phyloP scores from a whole-genome alignment of 2,888 invertebrate species.

The Leptogaster cylindrica region DNA sequence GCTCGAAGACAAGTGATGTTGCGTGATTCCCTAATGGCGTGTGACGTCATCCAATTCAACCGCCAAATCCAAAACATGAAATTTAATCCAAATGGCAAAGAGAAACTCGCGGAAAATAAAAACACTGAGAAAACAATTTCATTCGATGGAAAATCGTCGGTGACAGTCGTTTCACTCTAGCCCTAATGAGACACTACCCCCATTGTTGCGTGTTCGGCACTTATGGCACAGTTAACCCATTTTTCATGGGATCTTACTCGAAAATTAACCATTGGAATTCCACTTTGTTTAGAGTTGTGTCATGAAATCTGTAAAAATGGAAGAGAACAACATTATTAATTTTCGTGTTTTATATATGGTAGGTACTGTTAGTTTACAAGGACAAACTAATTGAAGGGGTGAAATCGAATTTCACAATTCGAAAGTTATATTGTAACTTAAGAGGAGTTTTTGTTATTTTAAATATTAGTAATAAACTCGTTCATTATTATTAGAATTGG shows the following conservation, averaged over 20 bases:
- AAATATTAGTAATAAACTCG: too few species aligned
- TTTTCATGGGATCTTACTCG: conserved; percentile 11
- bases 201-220: neutral
- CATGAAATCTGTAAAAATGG: conserved; percentile 2
- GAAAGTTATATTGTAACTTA: too few species aligned
- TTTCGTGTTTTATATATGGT: neutral
- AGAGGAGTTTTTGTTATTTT: too few species aligned
- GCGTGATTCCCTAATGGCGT: conserved; percentile 16
- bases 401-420: too few species aligned
- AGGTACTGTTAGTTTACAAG: neutral
- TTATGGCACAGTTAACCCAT: conserved; percentile 2
- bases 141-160: conserved; percentile 1
- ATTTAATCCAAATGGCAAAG: conserved; percentile 12
- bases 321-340: neutral
- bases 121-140: neutral
- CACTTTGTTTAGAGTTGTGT: neutral
- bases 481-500: too few species aligned
- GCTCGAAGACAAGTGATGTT: neutral
- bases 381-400: too few species aligned
- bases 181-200: neutral
- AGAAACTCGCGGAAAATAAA: neutral
- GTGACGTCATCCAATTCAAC: conserved; percentile 32
- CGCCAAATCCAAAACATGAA: conserved; percentile 31
- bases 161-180: neutral
- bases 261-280: conserved; percentile 15